phyloP scores from a whole-genome alignment of 2,113 vertebrate genomes.

The Tenebrosternarchus preto region DNA sequence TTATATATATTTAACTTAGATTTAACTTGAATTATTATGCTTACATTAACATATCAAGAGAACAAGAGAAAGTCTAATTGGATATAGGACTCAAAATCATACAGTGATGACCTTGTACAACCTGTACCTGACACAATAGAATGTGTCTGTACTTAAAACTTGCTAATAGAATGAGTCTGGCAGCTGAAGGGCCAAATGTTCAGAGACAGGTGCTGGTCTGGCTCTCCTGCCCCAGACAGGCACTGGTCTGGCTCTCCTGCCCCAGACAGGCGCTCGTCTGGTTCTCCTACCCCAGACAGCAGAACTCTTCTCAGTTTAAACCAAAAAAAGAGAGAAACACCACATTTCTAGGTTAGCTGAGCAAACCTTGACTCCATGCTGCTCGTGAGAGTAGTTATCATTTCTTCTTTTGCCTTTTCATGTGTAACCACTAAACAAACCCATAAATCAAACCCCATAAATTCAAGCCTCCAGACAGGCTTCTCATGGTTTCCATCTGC shows the following conservation, averaged over 20 bases:
- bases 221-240: no score
- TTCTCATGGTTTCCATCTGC: slow-evolving; percentile 34
- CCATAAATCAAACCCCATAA: slow-evolving; percentile 36
- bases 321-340: slow-evolving; percentile 16
- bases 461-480: slow-evolving; percentile 4
- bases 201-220: slow-evolving; percentile 12
- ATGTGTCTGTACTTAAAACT: no score
- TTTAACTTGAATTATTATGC: no score
- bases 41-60: no score
- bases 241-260: slow-evolving; percentile 16
- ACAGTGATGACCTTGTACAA: no score
- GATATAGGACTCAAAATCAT: no score
- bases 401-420: not conserved
- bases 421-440: not conserved
- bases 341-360: slow-evolving; percentile 3
- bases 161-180: slow-evolving; percentile 12
- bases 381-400: not conserved
- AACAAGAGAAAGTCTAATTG: no score
- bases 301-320: not conserved
- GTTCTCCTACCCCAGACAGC: slow-evolving; percentile 14
- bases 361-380: not conserved
- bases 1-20: no score
- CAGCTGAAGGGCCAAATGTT: not conserved
- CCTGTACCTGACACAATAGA: no score
- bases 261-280: slow-evolving; percentile 18